Evolutionary conservation across 2,888 invertebrate species (phyloP), one percentile per base, ranked within the genome.

Genomic region (Tanaodytes sp.): DNA sequence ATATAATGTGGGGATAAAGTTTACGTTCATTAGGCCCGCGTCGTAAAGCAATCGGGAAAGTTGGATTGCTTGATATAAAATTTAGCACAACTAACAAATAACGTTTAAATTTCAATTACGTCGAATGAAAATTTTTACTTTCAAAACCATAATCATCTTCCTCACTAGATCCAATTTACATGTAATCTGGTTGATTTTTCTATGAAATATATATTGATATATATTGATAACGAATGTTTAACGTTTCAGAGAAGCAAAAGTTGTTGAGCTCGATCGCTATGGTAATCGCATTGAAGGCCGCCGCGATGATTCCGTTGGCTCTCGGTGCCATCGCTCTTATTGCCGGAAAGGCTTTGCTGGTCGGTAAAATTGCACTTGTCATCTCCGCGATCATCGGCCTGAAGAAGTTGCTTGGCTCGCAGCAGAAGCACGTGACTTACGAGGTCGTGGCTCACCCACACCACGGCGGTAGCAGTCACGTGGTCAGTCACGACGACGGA

Each of bases 321-420:
- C 89, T 95, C 40, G 94, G 93, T 51, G 93, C 91, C 49, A 93
- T 94, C 75, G 94, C 94, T 19, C 85, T 94, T 77, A 93, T 94
- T 78, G 94, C 94, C 67, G 94, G 94, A 63, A 94, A 94, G 84
- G 94, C 94, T 48, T 86, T 94, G 77, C 85, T 94, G 73, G 91
- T 94, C 79, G 94, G 94, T 82, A 94, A 94, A 86, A 89, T 94
- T 79, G 94, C 94, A 20, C 87, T 94, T 72, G 93, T 94, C 42
- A 87, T 94, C 45, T 93, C 94, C 0, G 92, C 92, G 51, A 91
- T 94, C 64, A 94, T 94, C 78, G 94, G 93, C 31, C 82, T 94
- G 79, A 94, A 93, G 87, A 94, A 94, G 79, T 86, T 95, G 33
- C 90, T 94, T 84, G 94, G 94, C 90, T 90, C 90, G 43, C 91